These are phyloP conservation scores for Frankliniella intonsa DNA, from an alignment of 2,888 invertebrate genomes.

Conservation along the genomic window DNA sequence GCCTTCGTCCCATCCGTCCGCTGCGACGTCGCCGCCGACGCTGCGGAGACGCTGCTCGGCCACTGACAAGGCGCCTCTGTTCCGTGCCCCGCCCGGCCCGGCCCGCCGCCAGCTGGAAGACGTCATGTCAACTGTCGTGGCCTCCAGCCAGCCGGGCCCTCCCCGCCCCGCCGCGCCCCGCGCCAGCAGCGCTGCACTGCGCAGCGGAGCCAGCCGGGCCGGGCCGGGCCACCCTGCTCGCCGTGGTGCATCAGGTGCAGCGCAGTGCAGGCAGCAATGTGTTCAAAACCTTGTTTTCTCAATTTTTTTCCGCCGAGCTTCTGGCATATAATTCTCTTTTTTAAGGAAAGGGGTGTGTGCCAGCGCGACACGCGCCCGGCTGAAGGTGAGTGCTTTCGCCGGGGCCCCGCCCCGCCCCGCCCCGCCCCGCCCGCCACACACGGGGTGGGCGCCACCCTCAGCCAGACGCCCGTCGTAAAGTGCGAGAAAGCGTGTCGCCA, in stretches of 20 bases:
- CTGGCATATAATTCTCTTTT: too few relatives aligned
- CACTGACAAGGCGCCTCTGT: not conserved
- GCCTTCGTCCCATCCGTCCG: too few relatives aligned
- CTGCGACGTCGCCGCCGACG: too few relatives aligned
- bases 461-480: slow-evolving; percentile 15
- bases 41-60: not conserved
- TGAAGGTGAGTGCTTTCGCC: not conserved
- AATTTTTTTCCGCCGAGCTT: too few relatives aligned
- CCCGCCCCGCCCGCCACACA: not conserved
- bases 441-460: slow-evolving; percentile 4
- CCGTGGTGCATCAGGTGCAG: too few relatives aligned
- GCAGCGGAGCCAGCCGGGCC: too few relatives aligned
- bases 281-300: too few relatives aligned
- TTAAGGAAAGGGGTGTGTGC: too few relatives aligned
- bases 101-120: not conserved
- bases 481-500: slow-evolving; percentile 21
- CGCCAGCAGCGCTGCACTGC: not conserved
- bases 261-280: too few relatives aligned
- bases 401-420: not conserved
- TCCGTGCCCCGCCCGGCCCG: not conserved
- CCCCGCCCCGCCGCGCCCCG: not conserved
- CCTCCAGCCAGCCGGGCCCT: not conserved
- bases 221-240: too few relatives aligned
- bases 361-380: too few relatives aligned
- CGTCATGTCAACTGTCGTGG: slow-evolving; percentile 10